Conservation (phyloP, 2,797 vertebrate species). For the Rhinogobio ventralis region DNA sequence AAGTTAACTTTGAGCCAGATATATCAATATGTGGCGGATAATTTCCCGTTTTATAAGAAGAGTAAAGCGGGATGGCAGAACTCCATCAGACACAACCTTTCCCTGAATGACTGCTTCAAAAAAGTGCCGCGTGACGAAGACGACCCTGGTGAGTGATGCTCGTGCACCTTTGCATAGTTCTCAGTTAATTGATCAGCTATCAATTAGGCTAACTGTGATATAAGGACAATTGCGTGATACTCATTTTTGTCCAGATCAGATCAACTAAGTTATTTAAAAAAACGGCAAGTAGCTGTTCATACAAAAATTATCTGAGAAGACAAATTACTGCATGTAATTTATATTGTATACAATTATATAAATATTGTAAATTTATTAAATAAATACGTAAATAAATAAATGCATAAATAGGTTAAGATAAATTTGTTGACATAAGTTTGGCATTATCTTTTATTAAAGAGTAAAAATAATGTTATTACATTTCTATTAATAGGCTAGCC, state of each 20-base stretch:
- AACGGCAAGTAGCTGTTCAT: too few species aligned
- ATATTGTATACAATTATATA: too few species aligned
- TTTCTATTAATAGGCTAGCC: too few species aligned
- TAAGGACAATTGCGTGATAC: background rate
- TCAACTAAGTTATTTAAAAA: background rate
- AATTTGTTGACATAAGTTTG: background rate
- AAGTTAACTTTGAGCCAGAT: constrained; percentile 96
- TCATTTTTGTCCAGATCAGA: background rate
- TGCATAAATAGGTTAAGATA: background rate
- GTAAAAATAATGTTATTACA: background rate
- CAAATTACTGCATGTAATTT: background rate
- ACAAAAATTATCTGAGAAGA: background rate
- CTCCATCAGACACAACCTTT: constrained; percentile 94
- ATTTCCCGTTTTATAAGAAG: constrained; percentile 97
- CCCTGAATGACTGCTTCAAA: constrained; percentile 94
- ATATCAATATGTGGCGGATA: constrained; percentile 96
- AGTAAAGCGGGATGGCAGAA: constrained; percentile 98
- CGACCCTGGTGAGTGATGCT: constrained; percentile 86
- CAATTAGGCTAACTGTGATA: background rate
- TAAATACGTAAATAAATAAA: background rate
- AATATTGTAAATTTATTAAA: background rate
- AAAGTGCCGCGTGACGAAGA: constrained; percentile 97
- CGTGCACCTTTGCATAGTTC: background rate
- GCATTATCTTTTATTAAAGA: background rate
- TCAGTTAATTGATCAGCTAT: too few species aligned